Conservation (phyloP, 2,113 vertebrate species). For the Laterallus jamaicensis region DNA sequence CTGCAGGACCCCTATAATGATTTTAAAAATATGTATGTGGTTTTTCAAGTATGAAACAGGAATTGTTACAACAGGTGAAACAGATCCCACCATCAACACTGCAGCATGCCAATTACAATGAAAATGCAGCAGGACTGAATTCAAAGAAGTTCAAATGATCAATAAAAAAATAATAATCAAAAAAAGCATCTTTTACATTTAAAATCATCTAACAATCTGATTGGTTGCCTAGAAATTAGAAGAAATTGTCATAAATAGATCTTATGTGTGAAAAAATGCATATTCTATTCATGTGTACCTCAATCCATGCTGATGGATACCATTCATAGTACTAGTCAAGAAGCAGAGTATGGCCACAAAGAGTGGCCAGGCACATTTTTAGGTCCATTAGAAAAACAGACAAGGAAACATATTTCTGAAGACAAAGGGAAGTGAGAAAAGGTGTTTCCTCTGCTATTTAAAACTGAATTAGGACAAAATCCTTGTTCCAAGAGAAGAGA, state of each 20-base stretch:
- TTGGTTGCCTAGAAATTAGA: background rate
- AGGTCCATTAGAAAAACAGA: background rate
- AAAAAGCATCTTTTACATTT: background rate
- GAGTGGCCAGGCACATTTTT: background rate
- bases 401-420: background rate
- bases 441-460: background rate
- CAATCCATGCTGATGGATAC: background rate
- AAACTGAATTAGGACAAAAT: background rate
- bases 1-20: conserved; percentile 83
- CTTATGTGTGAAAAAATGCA: background rate
- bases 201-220: background rate
- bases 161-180: background rate
- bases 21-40: background rate
- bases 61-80: background rate
- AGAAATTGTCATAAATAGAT: background rate
- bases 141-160: background rate
- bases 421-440: background rate
- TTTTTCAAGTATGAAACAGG: background rate
- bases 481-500: background rate
- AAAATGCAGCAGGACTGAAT: background rate
- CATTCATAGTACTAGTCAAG: background rate
- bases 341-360: background rate
- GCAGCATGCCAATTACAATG: background rate
- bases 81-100: background rate
- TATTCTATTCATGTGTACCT: background rate